A percentile compares a stretch with the other conserved stretches of the same genome.
These are phyloP conservation scores for Lucifuga dentata DNA, from an alignment of 2,113 vertebrate genomes.

Conservation along the genomic window DNA sequence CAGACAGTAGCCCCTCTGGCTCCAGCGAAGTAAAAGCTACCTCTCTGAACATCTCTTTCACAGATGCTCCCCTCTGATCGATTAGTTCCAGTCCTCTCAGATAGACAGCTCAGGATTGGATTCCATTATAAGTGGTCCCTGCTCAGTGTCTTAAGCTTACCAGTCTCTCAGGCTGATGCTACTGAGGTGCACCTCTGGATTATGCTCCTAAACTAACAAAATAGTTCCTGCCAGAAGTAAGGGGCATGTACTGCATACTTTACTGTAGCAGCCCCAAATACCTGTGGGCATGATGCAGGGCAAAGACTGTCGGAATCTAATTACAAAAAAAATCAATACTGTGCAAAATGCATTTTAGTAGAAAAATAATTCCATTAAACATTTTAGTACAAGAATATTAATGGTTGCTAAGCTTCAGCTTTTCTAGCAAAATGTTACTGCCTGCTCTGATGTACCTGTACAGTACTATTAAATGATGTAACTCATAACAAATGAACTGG, in stretches of 20 bases:
- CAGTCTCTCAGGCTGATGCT: constrained; percentile 59
- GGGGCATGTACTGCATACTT: constrained; percentile 53
- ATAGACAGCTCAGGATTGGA: constrained; percentile 80
- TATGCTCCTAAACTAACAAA: constrained; percentile 66
- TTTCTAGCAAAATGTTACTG: constrained; percentile 16
- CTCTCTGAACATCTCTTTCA: constrained; percentile 78
- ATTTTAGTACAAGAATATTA: too few relatives aligned
- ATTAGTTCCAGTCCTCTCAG: constrained; percentile 82
- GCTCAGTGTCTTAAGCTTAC: constrained; percentile 65
- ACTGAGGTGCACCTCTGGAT: constrained; percentile 69
- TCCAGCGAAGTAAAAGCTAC: constrained; percentile 72
- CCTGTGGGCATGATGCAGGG: constrained; percentile 19
- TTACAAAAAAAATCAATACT: constrained; percentile 1
- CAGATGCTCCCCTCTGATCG: constrained; percentile 80
- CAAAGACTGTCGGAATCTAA: neutral
- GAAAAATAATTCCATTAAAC: neutral
- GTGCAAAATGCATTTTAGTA: neutral
- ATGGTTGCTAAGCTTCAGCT: neutral
- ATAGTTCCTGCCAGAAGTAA: constrained; percentile 65
- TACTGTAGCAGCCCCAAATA: constrained; percentile 45
- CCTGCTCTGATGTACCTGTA: constrained; percentile 4
- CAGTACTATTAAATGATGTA: constrained; percentile 5
- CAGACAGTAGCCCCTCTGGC: constrained; percentile 79
- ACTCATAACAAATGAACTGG: constrained; percentile 25
- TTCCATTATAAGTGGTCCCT: constrained; percentile 81